Conservation (phyloP, 2,113 vertebrate genomes). For the Macheiramphus alcinus region DNA sequence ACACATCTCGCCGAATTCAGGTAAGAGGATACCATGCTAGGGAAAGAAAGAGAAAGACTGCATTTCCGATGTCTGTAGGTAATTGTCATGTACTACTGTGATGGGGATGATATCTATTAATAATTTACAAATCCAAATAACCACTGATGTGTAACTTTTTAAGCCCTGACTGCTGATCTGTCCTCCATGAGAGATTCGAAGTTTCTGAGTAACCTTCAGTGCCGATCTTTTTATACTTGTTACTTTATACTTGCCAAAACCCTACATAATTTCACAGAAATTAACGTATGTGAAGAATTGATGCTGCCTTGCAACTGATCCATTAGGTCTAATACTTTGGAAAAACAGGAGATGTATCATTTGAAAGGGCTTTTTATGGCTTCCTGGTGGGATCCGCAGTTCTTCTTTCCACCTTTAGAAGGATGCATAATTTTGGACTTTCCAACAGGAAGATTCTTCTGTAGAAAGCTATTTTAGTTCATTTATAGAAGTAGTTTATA, state of each 20-base stretch:
- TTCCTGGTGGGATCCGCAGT: neutral
- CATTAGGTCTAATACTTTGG: neutral
- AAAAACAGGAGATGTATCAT: neutral
- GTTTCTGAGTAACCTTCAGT: neutral
- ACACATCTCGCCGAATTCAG: slow-evolving; percentile 87
- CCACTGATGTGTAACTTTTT: too few relatives aligned
- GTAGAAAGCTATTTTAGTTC: neutral
- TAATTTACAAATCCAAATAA: neutral
- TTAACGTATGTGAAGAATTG: neutral
- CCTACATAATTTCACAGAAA: neutral
- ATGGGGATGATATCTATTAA: too few relatives aligned
- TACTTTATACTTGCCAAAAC: neutral
- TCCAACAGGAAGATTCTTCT: neutral
- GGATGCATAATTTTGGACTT: neutral
- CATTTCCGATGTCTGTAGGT: neutral
- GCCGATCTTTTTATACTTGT: neutral
- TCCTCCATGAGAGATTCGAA: neutral
- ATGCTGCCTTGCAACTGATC: accelerated
- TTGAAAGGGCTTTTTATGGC: neutral
- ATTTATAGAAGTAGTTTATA: slow-evolving; percentile 27
- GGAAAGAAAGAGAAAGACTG: neutral
- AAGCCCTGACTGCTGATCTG: neutral
- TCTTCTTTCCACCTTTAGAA: neutral
- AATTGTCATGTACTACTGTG: accelerated
- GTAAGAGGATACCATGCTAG: slow-evolving; percentile 29